A percentile compares a stretch with the other conserved stretches of the same genome.
Conservation (phyloP, 2,113 vertebrate genomes). For the Silurus meridionalis region DNA sequence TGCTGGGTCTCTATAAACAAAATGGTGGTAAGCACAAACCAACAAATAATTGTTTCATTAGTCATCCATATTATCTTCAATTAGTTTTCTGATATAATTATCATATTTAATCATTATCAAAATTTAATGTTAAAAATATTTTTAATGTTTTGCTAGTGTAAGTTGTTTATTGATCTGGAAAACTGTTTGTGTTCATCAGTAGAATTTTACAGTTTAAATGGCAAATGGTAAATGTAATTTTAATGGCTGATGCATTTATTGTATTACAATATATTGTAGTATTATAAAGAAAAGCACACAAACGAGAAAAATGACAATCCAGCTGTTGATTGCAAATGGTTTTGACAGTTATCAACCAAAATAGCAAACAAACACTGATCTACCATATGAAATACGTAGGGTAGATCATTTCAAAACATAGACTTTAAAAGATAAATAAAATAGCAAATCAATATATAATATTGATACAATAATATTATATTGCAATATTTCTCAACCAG, state of each 20-base stretch:
- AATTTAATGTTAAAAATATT: too few relatives aligned
- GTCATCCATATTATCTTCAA: not conserved
- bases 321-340: not conserved
- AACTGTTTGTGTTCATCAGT: not conserved
- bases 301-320: not conserved
- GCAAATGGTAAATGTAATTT: not conserved
- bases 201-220: not conserved
- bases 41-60: not conserved
- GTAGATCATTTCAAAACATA: not conserved
- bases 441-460: not conserved
- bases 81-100: not conserved
- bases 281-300: not conserved
- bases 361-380: not conserved
- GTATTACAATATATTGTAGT: not conserved
- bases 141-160: not conserved
- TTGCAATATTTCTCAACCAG: too few relatives aligned
- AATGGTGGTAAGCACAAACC: constrained; percentile 88
- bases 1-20: constrained; percentile 97
- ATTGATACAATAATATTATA: too few relatives aligned
- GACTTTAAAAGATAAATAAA: not conserved
- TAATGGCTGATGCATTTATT: not conserved
- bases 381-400: too few relatives aligned
- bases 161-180: not conserved
- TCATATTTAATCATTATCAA: too few relatives aligned
- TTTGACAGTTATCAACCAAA: not conserved